Percentiles rank a stretch among this genome's conserved stretches.
These are phyloP conservation scores for Lutjanus erythropterus DNA, from an alignment of 2,113 vertebrate genomes.

Conservation along the genomic window DNA sequence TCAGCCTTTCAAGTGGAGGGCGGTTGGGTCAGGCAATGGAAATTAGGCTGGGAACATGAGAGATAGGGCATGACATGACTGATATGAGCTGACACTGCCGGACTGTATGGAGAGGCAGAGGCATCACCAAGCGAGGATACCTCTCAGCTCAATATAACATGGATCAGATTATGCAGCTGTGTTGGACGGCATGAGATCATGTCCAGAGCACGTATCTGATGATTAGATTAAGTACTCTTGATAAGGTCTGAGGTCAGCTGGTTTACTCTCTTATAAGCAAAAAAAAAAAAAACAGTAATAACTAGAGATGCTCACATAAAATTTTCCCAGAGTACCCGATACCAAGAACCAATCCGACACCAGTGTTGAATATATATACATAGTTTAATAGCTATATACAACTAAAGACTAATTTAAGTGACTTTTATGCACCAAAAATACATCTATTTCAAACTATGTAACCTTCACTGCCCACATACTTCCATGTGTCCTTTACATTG, in stretches of 20 bases:
- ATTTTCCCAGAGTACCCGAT: too few relatives aligned
- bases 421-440: too few relatives aligned
- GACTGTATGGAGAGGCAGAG: constrained; percentile 36
- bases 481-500: too few relatives aligned
- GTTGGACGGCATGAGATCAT: constrained; percentile 6
- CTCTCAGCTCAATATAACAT: constrained; percentile 32
- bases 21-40: constrained; percentile 52
- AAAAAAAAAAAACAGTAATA: background rate
- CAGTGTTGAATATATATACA: too few relatives aligned
- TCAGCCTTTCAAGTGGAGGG: constrained; percentile 54
- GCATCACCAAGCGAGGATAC: constrained; percentile 13
- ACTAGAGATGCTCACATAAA: too few relatives aligned
- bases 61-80: constrained; percentile 39
- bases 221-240: constrained; percentile 39
- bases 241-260: constrained; percentile 24
- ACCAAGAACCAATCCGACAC: too few relatives aligned
- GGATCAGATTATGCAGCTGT: constrained; percentile 37
- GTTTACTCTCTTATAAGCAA: background rate
- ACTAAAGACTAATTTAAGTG: too few relatives aligned
- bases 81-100: constrained; percentile 58
- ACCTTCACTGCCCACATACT: too few relatives aligned
- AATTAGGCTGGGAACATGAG: constrained; percentile 58
- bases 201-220: constrained; percentile 10
- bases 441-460: too few relatives aligned
- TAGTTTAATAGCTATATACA: too few relatives aligned